Base-by-base conservation (phyloP, 2,797 vertebrate genomes). In the Tauraco hartlaubi region DNA sequence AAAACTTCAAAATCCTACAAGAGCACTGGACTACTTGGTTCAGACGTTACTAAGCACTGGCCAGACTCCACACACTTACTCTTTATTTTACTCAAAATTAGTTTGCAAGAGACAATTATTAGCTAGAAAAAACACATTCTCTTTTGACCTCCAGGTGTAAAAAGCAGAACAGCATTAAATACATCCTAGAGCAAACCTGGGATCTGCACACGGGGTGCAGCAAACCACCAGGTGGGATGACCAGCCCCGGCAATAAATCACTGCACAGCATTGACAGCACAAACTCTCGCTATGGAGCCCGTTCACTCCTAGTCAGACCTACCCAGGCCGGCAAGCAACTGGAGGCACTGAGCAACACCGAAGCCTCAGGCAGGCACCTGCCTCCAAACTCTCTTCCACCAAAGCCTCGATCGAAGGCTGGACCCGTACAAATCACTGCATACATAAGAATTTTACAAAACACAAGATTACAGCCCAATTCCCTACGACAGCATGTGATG, bases 21-120 rank as follows among this genome's bases (percentile, higher is more conserved):
- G 15, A 6, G 29, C 63, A 22, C 44, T 28, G 44, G 43, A 64
- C 12, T 15, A 81, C 39, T 15, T 73, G 35, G 33, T 90, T 76
- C 77, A 86, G 67, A 88, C 5, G 0, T 86, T 81, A 78, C 63
- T 76, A 64, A 92, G 67, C 31, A 4, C n/a, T 73, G 66, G 55
- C 43, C 63, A 90, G 86, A 58, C 44, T 86, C 71, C 59, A 75
- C 10, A 44, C 0, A 2, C 61, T 87, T 91, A 76, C 69, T 68
- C 43, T 78, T 88, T 91, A 59, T 88, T 92, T 87, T 82, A 92
- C 84, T 92, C 85, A 72, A 31, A 84, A 82, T 85, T 93, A 89
- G 39, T 66, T 91, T 62, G 54, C 71, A 95, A 74, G 67, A 69
- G 61, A 88, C 0, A 0, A 62, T 7, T 18, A 92, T 85, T 76